Percentiles rank a stretch among this genome's conserved stretches.
Conservation (phyloP, 2,797 vertebrate genomes). For the Micrastur ruficollis region DNA sequence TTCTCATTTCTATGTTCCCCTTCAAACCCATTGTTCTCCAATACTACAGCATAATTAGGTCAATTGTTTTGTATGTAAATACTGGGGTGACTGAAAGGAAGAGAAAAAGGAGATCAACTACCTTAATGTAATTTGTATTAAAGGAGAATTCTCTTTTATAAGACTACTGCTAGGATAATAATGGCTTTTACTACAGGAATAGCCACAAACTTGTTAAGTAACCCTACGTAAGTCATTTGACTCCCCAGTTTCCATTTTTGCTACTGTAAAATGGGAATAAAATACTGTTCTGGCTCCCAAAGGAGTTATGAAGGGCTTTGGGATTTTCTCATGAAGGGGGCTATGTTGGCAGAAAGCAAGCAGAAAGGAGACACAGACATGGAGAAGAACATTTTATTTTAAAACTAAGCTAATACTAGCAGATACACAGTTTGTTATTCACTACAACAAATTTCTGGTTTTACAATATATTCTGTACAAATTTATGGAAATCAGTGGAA, state of each 20-base stretch:
- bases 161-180: neutral
- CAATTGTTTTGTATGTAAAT: neutral
- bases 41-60: neutral
- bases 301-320: neutral
- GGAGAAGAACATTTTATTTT: neutral
- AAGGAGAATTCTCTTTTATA: neutral
- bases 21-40: neutral
- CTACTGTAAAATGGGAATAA: neutral
- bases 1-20: neutral
- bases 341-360: neutral
- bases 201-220: neutral
- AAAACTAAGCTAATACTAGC: neutral
- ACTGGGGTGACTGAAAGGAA: neutral
- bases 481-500: neutral
- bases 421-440: neutral
- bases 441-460: neutral
- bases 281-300: neutral
- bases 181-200: neutral
- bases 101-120: neutral
- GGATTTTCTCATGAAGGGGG: neutral
- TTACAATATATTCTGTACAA: neutral
- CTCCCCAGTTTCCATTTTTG: neutral
- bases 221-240: rapidly evolving
- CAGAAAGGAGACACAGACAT: neutral
- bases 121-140: neutral